Evolutionary conservation across 2,113 vertebrate species (phyloP).

Genomic region (Tetrao urogallus): DNA sequence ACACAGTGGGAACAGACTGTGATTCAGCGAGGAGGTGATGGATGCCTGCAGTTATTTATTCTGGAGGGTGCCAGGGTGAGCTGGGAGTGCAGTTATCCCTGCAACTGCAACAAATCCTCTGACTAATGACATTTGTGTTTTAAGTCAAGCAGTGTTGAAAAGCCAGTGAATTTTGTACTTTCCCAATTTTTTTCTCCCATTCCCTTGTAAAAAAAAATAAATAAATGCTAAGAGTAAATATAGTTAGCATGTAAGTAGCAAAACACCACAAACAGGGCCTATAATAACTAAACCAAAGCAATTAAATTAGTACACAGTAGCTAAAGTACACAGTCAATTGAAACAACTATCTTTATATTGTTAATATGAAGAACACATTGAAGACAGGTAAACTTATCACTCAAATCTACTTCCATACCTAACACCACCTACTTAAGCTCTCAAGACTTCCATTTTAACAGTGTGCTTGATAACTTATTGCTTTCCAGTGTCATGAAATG

Average conservation of each 20-base stretch:
- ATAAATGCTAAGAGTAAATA: background rate
- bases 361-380: background rate
- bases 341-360: background rate
- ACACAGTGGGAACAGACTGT: background rate
- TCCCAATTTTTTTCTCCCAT: background rate
- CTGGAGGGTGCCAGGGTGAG: background rate
- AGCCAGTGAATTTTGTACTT: background rate
- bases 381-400: background rate
- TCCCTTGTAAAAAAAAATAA: background rate
- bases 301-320: background rate
- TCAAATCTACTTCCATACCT: background rate
- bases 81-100: background rate
- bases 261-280: background rate
- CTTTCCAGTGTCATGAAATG: background rate
- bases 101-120: background rate
- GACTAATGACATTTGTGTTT: background rate
- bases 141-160: background rate
- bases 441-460: background rate
- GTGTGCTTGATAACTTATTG: background rate
- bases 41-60: conserved; percentile 1
- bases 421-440: background rate
- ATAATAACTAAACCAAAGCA: background rate
- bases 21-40: conserved; percentile 2
- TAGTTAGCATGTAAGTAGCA: background rate
- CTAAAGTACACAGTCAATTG: background rate